Percentiles rank a stretch among this genome's conserved stretches.
Conservation (phyloP, 2,113 vertebrate species). For the Craseonycteris thonglongyai region DNA sequence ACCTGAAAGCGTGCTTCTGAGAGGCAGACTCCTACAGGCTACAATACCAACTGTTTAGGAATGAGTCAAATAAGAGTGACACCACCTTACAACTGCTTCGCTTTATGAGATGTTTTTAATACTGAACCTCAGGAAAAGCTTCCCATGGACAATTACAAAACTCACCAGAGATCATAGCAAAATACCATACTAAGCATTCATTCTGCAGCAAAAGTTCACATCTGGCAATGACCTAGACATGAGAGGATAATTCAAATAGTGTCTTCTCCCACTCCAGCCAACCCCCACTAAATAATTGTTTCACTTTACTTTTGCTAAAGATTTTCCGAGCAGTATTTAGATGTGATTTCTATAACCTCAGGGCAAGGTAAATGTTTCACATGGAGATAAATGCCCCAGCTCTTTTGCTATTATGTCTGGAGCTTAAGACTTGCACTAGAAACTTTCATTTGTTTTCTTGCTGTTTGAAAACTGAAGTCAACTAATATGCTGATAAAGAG, state of each 20-base stretch:
- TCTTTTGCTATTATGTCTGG: not conserved
- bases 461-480: not conserved
- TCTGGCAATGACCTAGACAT: not conserved
- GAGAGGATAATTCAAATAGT: constrained; percentile 25
- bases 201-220: constrained; percentile 39
- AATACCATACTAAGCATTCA: not conserved
- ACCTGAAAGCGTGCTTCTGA: not conserved
- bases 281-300: constrained; percentile 18
- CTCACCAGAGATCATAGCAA: constrained; percentile 38
- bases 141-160: constrained; percentile 54
- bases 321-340: constrained; percentile 15
- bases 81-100: constrained; percentile 34
- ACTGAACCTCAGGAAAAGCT: constrained; percentile 48
- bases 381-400: not conserved
- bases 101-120: constrained; percentile 56
- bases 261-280: not conserved
- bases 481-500: not conserved
- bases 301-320: constrained; percentile 35
- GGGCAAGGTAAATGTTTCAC: constrained; percentile 20
- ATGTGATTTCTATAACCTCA: constrained; percentile 25
- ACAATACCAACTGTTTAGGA: constrained; percentile 22
- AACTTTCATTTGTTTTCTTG: constrained; percentile 32
- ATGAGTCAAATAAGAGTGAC: constrained; percentile 33
- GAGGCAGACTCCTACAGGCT: constrained; percentile 24
- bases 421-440: constrained; percentile 34